These are phyloP conservation scores for Leucopsar rothschildi DNA, from an alignment of 2,113 vertebrate species.

Conservation along the genomic window DNA sequence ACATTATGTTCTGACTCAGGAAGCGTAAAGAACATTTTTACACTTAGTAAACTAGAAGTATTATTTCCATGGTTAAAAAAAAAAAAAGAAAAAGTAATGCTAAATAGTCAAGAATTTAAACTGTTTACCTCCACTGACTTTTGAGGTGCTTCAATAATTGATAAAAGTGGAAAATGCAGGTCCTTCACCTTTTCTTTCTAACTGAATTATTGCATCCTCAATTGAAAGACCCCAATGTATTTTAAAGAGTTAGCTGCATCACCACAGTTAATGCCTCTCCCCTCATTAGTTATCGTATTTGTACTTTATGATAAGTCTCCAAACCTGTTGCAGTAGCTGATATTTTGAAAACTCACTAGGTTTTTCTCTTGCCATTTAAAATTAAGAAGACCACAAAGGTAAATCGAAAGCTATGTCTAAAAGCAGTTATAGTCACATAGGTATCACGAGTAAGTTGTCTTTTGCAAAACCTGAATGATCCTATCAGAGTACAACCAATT, in stretches of 20 bases:
- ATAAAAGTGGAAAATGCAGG: neutral
- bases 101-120: neutral
- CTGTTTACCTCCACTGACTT: neutral
- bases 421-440: neutral
- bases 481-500: neutral
- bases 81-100: neutral
- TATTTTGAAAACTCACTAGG: neutral
- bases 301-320: neutral
- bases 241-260: neutral
- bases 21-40: neutral
- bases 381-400: neutral
- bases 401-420: neutral
- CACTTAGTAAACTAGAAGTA: neutral
- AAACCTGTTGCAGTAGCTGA: neutral
- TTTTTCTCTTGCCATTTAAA: neutral
- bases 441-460: neutral
- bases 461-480: neutral
- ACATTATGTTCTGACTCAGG: neutral
- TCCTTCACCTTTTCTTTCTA: neutral
- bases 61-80: neutral
- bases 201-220: neutral
- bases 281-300: rapidly evolving
- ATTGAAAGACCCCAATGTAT: neutral
- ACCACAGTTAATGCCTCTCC: rapidly evolving
- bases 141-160: neutral